Percentiles rank a stretch among this genome's conserved stretches.
Evolutionary conservation across 2,888 invertebrate genomes (phyloP).

Genomic region (Sussaba pulchella): DNA sequence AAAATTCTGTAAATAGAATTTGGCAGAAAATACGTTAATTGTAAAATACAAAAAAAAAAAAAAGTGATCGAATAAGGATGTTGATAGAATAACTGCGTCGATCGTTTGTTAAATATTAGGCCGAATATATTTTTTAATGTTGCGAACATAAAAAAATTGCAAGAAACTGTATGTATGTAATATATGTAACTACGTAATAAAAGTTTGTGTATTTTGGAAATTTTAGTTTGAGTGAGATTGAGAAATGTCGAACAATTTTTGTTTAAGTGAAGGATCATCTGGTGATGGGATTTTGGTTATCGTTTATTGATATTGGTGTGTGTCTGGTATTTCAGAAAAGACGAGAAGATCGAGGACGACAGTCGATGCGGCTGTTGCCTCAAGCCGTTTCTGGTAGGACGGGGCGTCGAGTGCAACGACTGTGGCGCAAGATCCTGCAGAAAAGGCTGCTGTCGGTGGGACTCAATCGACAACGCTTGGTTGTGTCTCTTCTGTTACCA

Average conservation of each 20-base stretch:
- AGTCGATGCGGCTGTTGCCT: conserved; percentile 81
- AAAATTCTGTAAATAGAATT: conserved; percentile 10
- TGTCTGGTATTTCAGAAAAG: conserved; percentile 73
- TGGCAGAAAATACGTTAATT: not conserved
- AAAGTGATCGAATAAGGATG: not conserved
- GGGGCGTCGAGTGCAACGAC: conserved; percentile 78
- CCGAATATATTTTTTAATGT: no score
- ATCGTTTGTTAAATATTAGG: not conserved
- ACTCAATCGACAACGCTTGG: conserved; percentile 76
- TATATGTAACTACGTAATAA: no score
- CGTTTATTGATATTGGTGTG: conserved; percentile 12
- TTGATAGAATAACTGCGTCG: no score
- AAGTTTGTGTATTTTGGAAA: no score
- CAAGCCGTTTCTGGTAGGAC: conserved; percentile 77
- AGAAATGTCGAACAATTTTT: no score
- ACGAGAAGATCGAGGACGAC: conserved; percentile 70
- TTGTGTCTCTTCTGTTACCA: conserved; percentile 81
- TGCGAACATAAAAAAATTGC: no score
- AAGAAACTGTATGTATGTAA: no score
- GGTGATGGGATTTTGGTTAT: not conserved
- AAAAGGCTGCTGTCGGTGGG: conserved; percentile 80
- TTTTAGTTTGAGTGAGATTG: no score
- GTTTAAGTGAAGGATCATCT: no score
- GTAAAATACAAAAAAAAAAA: not conserved
- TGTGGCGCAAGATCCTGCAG: conserved; percentile 78